Base-by-base conservation (phyloP, 2,113 vertebrate species). In the Pogonocichla stellata region DNA sequence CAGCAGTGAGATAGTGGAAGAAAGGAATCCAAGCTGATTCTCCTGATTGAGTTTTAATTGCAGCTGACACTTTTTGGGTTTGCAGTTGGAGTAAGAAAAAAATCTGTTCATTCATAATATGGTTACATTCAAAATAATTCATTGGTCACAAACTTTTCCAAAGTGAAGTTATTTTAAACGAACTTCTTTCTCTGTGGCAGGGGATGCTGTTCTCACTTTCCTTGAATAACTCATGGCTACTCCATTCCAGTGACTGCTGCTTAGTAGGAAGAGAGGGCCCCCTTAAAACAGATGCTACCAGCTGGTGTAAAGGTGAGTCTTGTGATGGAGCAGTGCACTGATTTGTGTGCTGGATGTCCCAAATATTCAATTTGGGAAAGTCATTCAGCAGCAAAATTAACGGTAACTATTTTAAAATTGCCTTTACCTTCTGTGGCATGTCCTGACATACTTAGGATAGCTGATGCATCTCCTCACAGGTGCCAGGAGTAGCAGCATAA, bases 381-480 rank as follows among this genome's bases (percentile, higher is more conserved):
- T 95, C 25, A 79, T 72, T 89, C 83, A 72, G 92, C 73, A 84
- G 88, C 14, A n/a, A 95, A 93, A 93, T 96, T 78, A 95, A 71
- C 6, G 40, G 23, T 71, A 91, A 86, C 96, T 95, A 95, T 97
- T 97, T 94, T 84, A 96, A 81, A 96, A 91, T 81, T 81, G 83
- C 69, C 83, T 95, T 91, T 84, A 96, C 86, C 80, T 97, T 97
- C 92, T 92, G 91, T 81, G 86, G 83, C 92, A 45, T 23, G 92
- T 91, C 96, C 96, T 96, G 96, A 96, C 95, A 97, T 25, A 97
- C 91, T 96, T 96, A 88, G 74, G 80, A 20, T 24, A 71, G 61
- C 73, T 84, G 77, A 20, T 29, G 29, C 42, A 62, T 64, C 80
- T 86, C 80, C n/a, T 73, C 69, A 36, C 60, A 9, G 15, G 28